phyloP scores from a whole-genome alignment of 2,113 vertebrate genomes.

The Chaetorhynchus papuensis region DNA sequence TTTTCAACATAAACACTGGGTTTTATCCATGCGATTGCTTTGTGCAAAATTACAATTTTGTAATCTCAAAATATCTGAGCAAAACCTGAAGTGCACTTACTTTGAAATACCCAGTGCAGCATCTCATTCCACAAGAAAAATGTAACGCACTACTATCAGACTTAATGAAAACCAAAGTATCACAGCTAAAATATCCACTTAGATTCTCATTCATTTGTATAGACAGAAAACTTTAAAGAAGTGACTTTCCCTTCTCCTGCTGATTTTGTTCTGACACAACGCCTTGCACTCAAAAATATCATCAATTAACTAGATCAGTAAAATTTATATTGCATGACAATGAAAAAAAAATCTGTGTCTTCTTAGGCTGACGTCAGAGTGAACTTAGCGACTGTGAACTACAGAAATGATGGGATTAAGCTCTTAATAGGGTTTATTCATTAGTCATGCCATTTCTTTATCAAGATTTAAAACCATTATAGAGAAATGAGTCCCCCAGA shows the following conservation, averaged over 20 bases:
- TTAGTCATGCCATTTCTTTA: background rate
- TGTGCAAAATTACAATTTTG: background rate
- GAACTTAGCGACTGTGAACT: background rate
- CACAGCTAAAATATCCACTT: background rate
- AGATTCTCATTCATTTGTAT: background rate
- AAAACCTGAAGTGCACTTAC: background rate
- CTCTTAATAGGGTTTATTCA: background rate
- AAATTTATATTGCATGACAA: background rate
- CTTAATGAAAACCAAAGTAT: background rate
- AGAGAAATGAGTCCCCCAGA: background rate
- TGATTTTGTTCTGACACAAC: background rate
- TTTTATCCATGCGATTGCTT: background rate
- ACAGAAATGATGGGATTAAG: background rate
- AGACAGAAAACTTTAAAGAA: background rate
- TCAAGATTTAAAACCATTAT: background rate
- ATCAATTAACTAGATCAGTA: background rate
- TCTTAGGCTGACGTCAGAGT: background rate
- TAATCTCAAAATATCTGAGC: background rate
- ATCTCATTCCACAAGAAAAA: background rate
- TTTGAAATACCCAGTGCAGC: background rate
- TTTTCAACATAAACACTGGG: background rate
- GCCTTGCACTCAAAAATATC: background rate
- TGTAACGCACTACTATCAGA: background rate
- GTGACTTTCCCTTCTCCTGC: background rate
- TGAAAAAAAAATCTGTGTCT: background rate